A percentile compares a stretch with the other conserved stretches of the same genome.
Evolutionary conservation across 53 echinoderm and acorn worm genomes (phyloP).

Genomic region (Echinarachnius parma): DNA sequence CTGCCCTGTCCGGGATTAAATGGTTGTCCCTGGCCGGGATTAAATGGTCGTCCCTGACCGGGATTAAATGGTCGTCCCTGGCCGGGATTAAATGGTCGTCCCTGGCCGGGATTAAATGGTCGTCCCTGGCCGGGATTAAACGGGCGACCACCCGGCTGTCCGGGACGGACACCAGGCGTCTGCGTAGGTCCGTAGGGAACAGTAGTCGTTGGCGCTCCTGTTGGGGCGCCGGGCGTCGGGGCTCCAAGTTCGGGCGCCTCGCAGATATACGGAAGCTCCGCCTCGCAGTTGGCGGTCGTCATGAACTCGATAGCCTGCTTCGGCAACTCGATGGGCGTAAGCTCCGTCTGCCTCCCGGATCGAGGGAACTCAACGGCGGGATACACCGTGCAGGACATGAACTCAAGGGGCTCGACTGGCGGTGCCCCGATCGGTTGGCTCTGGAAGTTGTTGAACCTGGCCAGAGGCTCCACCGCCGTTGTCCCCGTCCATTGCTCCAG

Average conservation of each 20-base stretch:
- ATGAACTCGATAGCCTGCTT: constrained; percentile 22
- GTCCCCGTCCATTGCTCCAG: constrained; percentile 30
- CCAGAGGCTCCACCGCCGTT: neutral
- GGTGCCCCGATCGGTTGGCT: constrained; percentile 27
- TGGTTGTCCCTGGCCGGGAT: constrained; percentile 10
- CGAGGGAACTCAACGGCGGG: constrained; percentile 19
- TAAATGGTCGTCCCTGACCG: neutral
- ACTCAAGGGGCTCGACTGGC: constrained; percentile 9
- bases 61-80: neutral
- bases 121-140: neutral
- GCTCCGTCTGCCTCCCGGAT: neutral
- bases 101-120: neutral
- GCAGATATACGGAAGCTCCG: constrained; percentile 18
- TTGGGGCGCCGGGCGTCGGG: neutral
- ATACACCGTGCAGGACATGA: constrained; percentile 25
- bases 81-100: constrained; percentile 8
- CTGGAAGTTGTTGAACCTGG: constrained; percentile 34
- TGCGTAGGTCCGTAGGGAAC: constrained; percentile 3
- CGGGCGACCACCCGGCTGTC: neutral
- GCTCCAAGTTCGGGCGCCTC: constrained; percentile 17
- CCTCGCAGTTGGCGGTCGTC: constrained; percentile 22
- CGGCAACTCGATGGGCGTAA: constrained; percentile 11
- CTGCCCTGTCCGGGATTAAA: neutral
- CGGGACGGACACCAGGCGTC: neutral
- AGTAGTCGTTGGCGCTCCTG: neutral